These are phyloP conservation scores for Corella eumyota DNA, from an alignment of 23 tunicate genomes.

Conservation along the genomic window DNA sequence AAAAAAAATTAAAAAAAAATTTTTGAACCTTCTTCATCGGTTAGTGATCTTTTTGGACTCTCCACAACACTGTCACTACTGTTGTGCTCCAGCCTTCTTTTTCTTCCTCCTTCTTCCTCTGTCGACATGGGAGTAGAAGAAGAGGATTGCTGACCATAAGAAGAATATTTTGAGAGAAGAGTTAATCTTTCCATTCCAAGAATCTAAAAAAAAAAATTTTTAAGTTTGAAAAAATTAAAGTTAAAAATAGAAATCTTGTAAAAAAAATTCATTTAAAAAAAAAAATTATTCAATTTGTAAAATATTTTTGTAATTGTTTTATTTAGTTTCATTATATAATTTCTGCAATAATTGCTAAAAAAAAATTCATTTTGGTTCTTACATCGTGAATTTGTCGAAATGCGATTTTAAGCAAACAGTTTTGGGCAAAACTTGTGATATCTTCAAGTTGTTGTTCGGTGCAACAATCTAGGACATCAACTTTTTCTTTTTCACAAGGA, in stretches of 20 bases:
- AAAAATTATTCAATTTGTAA: no score
- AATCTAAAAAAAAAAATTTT: conserved; percentile 28
- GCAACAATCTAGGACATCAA: conserved; percentile 72
- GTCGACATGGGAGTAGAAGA: background rate
- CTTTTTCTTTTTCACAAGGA: conserved; percentile 67
- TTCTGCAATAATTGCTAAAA: no score
- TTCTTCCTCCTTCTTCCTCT: conserved; percentile 38
- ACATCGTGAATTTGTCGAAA: conserved; percentile 70
- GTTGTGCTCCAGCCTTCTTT: conserved; percentile 60
- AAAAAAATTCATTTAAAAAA: no score
- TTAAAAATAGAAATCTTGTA: no score
- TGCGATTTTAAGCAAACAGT: conserved; percentile 50
- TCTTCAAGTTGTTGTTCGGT: conserved; percentile 70
- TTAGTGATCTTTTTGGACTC: conserved; percentile 69
- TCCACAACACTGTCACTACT: conserved; percentile 44
- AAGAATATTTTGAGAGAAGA: no score
- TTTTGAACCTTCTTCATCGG: conserved; percentile 70
- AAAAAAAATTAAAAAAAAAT: background rate
- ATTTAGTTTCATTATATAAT: no score
- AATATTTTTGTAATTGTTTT: no score
- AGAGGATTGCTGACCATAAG: background rate
- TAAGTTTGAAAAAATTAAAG: no score
- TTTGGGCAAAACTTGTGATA: conserved; percentile 54
- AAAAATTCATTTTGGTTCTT: no score
- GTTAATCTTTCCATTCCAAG: conserved; percentile 65